Base-by-base conservation (phyloP, 1,140 invertebrate genomes). In the Phymorhynchus buccinoides region DNA sequence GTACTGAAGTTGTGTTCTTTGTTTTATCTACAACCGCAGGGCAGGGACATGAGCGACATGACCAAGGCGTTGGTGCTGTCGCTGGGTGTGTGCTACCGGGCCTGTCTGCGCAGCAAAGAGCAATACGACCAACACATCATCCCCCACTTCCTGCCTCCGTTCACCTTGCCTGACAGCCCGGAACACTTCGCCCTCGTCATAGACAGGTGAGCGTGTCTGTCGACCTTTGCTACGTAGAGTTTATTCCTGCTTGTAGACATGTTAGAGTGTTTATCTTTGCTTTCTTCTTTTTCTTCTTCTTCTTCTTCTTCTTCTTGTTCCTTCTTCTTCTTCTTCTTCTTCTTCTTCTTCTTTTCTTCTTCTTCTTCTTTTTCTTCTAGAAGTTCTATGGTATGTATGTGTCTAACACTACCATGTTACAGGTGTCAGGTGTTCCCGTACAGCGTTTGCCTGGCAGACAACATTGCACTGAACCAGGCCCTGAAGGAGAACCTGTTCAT, bases 41-140 rank as follows among this genome's bases (percentile, higher is more conserved):
- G 22, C 37, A 39, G 12, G 32, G 32, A 35, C 32, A 39, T 86
- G 3, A 79, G 84, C 84, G 87, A 88, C 37, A 35, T 89, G 42
- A 90, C 87, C 0, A 84, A 88, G 48, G 85, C 88, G 14, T 85
- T 91, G 32, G 84, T 91, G 12, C 84, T 92, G 44, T 88, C 90
- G 37, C 81, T 92, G 3, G 89, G 88, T 44, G 89, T 90, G 22
- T 92, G 91, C 85, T 92, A 92, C 84, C 90, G 90, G 73, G 88
- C 90, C 22, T 88, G 89, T 83, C 86, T 91, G 52, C 85, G 85
- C 44, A 90, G 82, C 22, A 88, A 90, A 42, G 80, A 86, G 14
- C 86, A 87, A 27, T 91, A 89, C 84, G 86, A 87, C n/a, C 27
- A 87, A 1, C 48, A 88, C 80, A 86, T 90, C 37, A 84, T 87